Percentiles rank a stretch among this genome's conserved stretches.
These are phyloP conservation scores for Pithys albifrons DNA, from an alignment of 2,113 vertebrate species.

Conservation along the genomic window DNA sequence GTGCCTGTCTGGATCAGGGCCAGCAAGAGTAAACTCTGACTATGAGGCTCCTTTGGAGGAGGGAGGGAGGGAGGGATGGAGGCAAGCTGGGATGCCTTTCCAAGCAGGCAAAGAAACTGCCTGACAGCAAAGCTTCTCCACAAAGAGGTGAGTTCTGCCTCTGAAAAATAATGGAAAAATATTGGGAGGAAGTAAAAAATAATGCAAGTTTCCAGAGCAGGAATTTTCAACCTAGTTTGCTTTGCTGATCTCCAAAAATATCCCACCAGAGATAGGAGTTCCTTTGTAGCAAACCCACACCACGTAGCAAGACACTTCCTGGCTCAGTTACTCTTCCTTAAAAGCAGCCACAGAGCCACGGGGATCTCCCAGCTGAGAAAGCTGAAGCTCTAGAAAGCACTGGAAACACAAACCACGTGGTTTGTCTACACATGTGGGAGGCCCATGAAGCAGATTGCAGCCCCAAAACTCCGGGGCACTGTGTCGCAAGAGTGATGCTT, in stretches of 20 bases:
- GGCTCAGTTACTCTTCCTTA: conserved; percentile 15
- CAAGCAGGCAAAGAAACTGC: background rate
- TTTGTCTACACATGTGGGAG: background rate
- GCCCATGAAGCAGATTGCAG: background rate
- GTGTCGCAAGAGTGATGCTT: background rate
- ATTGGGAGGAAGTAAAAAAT: background rate
- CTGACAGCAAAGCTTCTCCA: background rate
- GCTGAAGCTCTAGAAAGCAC: background rate
- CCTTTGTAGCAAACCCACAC: conserved; percentile 7
- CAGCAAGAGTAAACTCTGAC: conserved; percentile 15
- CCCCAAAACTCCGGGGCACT: background rate
- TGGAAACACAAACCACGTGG: background rate
- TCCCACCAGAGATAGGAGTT: background rate
- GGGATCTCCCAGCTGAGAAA: background rate
- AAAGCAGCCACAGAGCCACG: background rate
- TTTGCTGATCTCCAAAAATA: conserved; percentile 20
- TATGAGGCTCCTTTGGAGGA: background rate
- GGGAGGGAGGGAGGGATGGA: background rate
- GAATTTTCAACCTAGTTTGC: conserved; percentile 26
- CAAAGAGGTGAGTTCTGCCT: background rate
- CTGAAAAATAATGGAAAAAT: background rate
- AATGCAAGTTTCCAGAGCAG: background rate
- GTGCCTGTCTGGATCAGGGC: conserved; percentile 35
- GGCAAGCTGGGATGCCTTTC: background rate
- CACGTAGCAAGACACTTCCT: background rate